Percentiles rank a stretch among this genome's conserved stretches.
These are phyloP conservation scores for Andrena trimmerana DNA, from an alignment of 2,888 invertebrate genomes.

Conservation along the genomic window DNA sequence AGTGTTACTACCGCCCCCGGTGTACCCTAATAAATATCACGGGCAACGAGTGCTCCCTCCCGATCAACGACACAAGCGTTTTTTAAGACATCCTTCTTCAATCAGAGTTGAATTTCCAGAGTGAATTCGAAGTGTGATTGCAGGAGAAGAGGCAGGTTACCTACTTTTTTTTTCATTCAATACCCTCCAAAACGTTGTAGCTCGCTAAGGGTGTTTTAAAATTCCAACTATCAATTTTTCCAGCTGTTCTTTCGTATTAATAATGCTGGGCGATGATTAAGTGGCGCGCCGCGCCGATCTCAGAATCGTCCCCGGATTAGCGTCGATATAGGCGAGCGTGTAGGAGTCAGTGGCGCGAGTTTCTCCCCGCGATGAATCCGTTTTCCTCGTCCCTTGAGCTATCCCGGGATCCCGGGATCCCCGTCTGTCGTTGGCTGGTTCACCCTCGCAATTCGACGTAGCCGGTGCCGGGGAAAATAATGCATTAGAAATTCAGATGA, in stretches of 20 bases:
- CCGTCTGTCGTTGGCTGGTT: constrained; percentile 47
- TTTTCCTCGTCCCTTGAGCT: constrained; percentile 47
- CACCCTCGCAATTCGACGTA: constrained; percentile 64
- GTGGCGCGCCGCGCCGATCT: background rate
- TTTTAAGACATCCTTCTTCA: too few species aligned
- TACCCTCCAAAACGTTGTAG: background rate
- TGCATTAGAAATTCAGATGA: constrained; percentile 85
- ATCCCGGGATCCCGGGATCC: constrained; percentile 48
- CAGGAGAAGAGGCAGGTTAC: too few species aligned
- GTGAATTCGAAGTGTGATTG: too few species aligned
- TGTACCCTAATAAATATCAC: too few species aligned
- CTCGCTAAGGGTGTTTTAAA: too few species aligned
- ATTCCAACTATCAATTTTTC: background rate
- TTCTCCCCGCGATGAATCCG: constrained; percentile 6
- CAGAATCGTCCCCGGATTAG: constrained; percentile 19
- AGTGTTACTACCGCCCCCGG: too few species aligned
- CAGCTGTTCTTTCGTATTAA: background rate
- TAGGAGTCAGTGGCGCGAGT: background rate
- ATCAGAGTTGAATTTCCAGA: too few species aligned
- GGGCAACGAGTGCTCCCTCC: too few species aligned
- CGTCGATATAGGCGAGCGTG: background rate
- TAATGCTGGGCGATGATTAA: background rate
- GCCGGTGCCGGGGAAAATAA: constrained; percentile 75
- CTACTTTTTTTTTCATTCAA: too few species aligned
- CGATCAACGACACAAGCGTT: too few species aligned